Evolutionary conservation across 1,140 invertebrate species (phyloP), one percentile per base, ranked within the genome.

Genomic region (Drosophila orosa): DNA sequence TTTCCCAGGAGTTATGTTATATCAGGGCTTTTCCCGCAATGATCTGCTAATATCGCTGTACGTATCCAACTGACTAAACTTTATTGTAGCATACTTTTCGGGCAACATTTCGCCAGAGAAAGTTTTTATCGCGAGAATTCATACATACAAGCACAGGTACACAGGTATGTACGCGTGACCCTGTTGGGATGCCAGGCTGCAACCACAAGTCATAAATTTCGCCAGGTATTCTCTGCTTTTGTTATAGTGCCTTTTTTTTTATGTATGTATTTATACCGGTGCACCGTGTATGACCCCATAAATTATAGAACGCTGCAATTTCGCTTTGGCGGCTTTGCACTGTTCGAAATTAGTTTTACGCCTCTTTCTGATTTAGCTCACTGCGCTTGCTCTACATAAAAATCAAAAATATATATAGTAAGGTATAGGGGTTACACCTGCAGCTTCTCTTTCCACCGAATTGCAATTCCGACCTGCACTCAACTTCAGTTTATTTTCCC

Each of bases 401-500:
- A 71, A 69, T 35, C 37, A 37, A 22, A 71, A 69, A 54, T 10
- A 52, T 33, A 52, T 50, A 6, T 37, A 52, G n/a, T n/a, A 44
- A 44, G n/a, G n/a, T n/a, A 48, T n/a, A 35, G n/a, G 19, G 33
- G 10, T 22, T 17, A 8, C 42, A 31, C 1, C 47, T 66, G 47
- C 35, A 54, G 37, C 37, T 27, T 25, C n/a, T 27, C 33, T 13
- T n/a, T n/a, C n/a, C 19, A 7, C 3, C n/a, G 12, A 1, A 15
- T 5, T 25, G 3, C 44, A n/a, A 3, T 7, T 6, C 44, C 48
- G 13, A 22, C 19, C 50, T 45, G 19, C 54, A 39, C 58, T 86
- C 82, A 78, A 85, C 79, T 86, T 82, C 83, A 76, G 69, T 82
- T 87, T 87, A 61, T 86, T 86, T 82, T 82, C 68, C 69, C 62